A percentile compares a stretch with the other conserved stretches of the same genome.
Conservation (phyloP, 2,113 vertebrate species). For the Pluvialis apricaria region DNA sequence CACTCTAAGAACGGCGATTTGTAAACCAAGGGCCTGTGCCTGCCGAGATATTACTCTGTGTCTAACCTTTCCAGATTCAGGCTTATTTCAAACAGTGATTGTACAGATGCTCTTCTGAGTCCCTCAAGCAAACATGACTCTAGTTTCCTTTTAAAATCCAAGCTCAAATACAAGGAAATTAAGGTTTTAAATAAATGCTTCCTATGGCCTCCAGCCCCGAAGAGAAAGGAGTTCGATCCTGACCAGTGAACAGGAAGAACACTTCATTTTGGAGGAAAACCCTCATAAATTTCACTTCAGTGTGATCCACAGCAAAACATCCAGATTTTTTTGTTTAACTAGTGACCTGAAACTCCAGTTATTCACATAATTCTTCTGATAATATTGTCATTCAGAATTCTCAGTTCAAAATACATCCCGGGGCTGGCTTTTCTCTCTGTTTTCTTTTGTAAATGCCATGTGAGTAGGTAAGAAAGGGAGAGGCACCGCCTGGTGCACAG, state of each 20-base stretch:
- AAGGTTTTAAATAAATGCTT: not conserved
- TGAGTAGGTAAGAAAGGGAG: not conserved
- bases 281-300: not conserved
- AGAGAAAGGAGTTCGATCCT: not conserved
- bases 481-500: not conserved
- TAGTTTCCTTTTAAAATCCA: not conserved
- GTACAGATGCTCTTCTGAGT: not conserved
- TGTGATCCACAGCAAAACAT: not conserved
- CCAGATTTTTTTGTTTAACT: not conserved
- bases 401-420: not conserved
- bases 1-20: not conserved
- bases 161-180: not conserved
- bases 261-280: not conserved
- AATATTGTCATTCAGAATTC: not conserved
- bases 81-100: not conserved
- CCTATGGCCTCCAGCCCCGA: not conserved
- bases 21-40: not conserved
- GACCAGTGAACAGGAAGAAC: not conserved
- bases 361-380: not conserved
- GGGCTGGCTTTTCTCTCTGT: not conserved
- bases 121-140: not conserved
- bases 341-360: not conserved
- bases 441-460: not conserved
- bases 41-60: not conserved
- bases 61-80: not conserved